Conservation (phyloP, 2,113 vertebrate species). For the Theropithecus gelada region DNA sequence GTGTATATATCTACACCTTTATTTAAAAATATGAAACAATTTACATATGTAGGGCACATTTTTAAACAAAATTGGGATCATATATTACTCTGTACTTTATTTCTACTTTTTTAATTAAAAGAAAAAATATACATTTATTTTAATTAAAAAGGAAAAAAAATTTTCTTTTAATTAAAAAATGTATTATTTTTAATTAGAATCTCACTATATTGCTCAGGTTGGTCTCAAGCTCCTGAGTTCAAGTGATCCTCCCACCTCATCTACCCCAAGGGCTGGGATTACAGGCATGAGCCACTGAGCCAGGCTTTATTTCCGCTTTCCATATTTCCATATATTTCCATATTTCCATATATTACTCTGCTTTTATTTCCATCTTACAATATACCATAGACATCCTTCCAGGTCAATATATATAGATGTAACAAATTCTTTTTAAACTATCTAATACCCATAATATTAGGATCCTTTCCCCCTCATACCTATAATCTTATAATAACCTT, state of each 20-base stretch:
- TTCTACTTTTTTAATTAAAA: neutral
- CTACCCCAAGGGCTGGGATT: no score
- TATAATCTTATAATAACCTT: neutral
- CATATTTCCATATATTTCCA: neutral
- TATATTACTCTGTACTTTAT: neutral
- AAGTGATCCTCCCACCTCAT: no score
- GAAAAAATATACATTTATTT: no score
- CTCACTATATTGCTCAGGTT: no score
- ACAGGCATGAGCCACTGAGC: no score
- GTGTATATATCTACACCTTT: neutral
- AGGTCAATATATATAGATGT: neutral
- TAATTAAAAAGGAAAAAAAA: no score
- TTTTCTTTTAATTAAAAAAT: no score
- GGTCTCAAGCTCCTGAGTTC: no score
- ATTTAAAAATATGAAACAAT: neutral
- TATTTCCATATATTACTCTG: neutral
- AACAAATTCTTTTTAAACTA: neutral
- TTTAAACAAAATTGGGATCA: neutral
- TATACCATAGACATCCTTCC: neutral
- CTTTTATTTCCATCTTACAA: neutral
- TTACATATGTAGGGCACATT: neutral
- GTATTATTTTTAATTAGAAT: no score
- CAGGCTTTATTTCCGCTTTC: neutral
- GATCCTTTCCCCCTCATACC: neutral
- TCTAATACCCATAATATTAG: neutral